phyloP scores from a whole-genome alignment of 2,113 vertebrate species.

The Pholis gunnellus region DNA sequence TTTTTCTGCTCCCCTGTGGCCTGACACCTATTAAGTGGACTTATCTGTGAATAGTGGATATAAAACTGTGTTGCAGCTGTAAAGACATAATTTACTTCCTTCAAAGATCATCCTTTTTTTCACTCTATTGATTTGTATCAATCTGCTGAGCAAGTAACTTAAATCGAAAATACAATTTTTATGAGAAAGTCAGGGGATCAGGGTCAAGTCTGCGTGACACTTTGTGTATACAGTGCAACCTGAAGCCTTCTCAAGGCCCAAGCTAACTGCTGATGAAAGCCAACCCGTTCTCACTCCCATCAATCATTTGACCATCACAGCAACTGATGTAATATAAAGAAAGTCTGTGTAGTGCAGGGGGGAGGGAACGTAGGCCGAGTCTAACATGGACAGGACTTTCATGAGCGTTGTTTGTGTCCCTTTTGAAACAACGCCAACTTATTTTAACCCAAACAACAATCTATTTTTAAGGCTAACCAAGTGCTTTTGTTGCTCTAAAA shows the following conservation, averaged over 20 bases:
- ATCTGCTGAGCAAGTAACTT: background rate
- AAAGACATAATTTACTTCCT: conserved; percentile 29
- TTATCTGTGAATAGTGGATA: conserved; percentile 41
- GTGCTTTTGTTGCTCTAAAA: no score
- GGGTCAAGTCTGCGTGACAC: background rate
- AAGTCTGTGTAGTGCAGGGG: no score
- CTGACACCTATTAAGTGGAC: conserved; percentile 30
- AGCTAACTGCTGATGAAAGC: background rate
- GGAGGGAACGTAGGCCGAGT: no score
- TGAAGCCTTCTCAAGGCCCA: background rate
- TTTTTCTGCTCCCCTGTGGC: conserved; percentile 1
- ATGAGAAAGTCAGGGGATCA: background rate
- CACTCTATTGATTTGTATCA: conserved; percentile 7
- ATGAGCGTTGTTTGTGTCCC: background rate
- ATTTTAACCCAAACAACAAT: no score
- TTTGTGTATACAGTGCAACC: background rate
- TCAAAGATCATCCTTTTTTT: conserved; percentile 25
- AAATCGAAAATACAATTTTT: background rate
- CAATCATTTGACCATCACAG: background rate
- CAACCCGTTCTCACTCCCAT: background rate
- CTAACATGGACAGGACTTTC: background rate
- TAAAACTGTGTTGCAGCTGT: conserved; percentile 9
- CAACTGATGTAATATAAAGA: background rate
- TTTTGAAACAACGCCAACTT: no score
- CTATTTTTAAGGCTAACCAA: no score